Evolutionary conservation across 1,140 invertebrate species (phyloP), one percentile per base, ranked within the genome.

Genomic region (Halesus radiatus): DNA sequence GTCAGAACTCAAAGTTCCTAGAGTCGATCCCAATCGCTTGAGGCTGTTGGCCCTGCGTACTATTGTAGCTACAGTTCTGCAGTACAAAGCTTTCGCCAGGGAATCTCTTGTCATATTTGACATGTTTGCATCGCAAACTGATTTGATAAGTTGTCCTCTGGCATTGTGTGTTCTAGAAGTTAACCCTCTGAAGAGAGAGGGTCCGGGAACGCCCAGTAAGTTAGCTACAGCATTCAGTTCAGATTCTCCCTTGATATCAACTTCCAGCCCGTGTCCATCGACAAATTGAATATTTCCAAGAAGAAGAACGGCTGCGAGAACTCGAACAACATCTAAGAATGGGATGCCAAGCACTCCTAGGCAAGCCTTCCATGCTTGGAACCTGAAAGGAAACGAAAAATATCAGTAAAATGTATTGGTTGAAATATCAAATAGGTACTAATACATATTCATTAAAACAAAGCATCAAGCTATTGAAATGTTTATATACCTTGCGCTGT

Each of bases 31-130:
- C 10, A 97, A 88, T 50, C 96, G 91, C 87, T 98, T 97, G 13
- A 98, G 89, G 85, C 96, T 98, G 86, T 98, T 98, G 20, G 97
- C 96, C 84, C 97, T 90, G 29, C 96, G 90, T 6, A 98, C 96
- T 84, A 98, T 98, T 5, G 97, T 98, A 5, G 96, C 96, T n/a
- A 98, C 96, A 1, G 97, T 98, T 68, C 97, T 93, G 86, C 96
- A 98, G 87, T 98, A 98, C 13, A 98, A 89, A 10, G 97, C 97
- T 90, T 98, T 98, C 1, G 97, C 96, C 56, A 98, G 89, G 62
- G 95, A 95, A 88, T 98, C 96, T 83, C 96, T 90, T 10, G 95
- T 97, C 90, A 94, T 93, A 84, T 96, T 95, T 10, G 95, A 95
- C 92, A 95, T 94, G 84, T 95, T 94, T 29, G 94, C 93, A 86